Base-by-base conservation (phyloP, 2,888 invertebrate genomes). In the Adela reaumurella region DNA sequence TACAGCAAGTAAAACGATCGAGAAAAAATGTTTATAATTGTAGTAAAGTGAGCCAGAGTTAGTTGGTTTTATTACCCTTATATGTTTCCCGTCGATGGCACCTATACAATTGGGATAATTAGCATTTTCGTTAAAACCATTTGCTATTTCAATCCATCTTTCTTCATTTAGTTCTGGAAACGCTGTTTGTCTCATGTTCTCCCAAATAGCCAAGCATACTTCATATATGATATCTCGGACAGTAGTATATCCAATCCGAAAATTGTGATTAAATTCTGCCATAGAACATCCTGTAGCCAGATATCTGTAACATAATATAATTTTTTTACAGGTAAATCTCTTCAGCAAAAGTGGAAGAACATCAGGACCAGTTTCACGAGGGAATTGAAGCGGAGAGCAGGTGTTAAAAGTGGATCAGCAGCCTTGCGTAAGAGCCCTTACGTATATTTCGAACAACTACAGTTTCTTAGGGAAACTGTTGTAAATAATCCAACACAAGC, bases 341-440 rank as follows among this genome's bases (percentile, higher is more conserved):
- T 58, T 52, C 57, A 58, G 52, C 53, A 53, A 54, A 58, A 57
- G 54, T 58, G 58, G 57, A 58, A 59, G 52, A 60, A 60, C 54
- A 58, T 58, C 50, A 57, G 57, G 50, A 54, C 56, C 54, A 53
- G 57, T 54, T 56, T 52, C 53, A 53, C 54, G 52, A 56, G 58
- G 56, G 56, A 58, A 52, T 50, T 56, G 56, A 55, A 55, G 55
- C 54, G 57, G 54, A 54, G 52, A 55, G 53, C 54, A 50, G 56
- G 56, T 54, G 42, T 49, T 53, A 55, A 56, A 57, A 58, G 57
- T 54, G 58, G 58, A 53, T 56, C 56, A 52, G 59, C 58, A 57
- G 55, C 57, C 55, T 53, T 50, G 54, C 57, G 56, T 43, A 57
- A 56, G 52, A 50, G 49, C 52, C 53, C 55, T 45, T 57, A 55